Evolutionary conservation across 2,888 invertebrate genomes (phyloP).

Genomic region (Antheraea assamensis): DNA sequence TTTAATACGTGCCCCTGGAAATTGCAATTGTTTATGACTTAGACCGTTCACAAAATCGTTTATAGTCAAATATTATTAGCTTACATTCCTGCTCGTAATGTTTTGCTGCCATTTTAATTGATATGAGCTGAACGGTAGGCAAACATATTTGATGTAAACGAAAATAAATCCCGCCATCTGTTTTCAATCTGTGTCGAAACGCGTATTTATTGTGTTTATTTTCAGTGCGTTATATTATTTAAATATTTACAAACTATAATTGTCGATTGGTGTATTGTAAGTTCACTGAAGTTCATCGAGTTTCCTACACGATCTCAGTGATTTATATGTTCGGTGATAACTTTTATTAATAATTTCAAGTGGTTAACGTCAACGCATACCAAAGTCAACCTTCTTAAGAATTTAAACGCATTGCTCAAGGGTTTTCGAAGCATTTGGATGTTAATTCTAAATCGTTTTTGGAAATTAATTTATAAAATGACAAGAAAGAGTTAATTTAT

Average conservation of each 20-base stretch:
- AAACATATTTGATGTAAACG: constrained; percentile 48
- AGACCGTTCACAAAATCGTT: constrained; percentile 14
- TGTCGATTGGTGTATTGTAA: constrained; percentile 4
- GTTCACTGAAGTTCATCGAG: neutral
- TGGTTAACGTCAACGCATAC: neutral
- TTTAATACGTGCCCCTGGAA: no score
- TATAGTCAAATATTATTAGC: constrained; percentile 32
- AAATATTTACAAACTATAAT: constrained; percentile 7
- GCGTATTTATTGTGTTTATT: constrained; percentile 4
- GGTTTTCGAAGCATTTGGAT: no score
- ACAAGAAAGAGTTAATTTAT: no score
- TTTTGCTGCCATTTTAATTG: constrained; percentile 53
- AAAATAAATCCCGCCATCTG: constrained; percentile 46
- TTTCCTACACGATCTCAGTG: neutral
- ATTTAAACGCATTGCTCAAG: no score
- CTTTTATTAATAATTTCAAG: neutral
- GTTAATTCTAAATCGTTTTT: no score
- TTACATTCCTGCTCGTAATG: constrained; percentile 33
- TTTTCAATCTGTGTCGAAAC: constrained; percentile 27
- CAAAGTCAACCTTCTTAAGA: no score
- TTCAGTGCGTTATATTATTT: constrained; percentile 8
- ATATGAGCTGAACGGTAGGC: constrained; percentile 31
- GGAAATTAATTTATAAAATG: no score
- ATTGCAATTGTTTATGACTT: constrained; percentile 1
- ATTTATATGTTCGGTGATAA: neutral